A percentile compares a stretch with the other conserved stretches of the same genome.
Conservation (phyloP, 37 sponge, comb jelly and placozoan genomes). For the Lycopodina hypogea region DNA sequence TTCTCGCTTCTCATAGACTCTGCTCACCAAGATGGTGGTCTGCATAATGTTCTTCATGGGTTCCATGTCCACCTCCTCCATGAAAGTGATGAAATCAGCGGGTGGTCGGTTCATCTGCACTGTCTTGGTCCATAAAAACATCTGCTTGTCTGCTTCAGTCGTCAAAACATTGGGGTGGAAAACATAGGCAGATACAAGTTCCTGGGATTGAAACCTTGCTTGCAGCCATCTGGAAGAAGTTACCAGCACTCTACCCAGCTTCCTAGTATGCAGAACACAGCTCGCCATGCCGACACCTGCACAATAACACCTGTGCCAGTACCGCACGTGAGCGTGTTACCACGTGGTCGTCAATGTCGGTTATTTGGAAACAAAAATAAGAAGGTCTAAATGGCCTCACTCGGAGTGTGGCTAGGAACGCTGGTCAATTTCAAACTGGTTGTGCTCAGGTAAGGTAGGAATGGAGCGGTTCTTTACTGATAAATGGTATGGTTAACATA, state of each 20-base stretch:
- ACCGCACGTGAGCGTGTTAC: constrained; percentile 2
- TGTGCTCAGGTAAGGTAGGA: neutral
- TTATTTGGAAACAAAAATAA: constrained; percentile 7
- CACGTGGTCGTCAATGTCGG: constrained; percentile 23
- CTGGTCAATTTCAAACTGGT: neutral
- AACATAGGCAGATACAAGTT: constrained; percentile 24
- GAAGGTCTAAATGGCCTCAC: constrained; percentile 7
- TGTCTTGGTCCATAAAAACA: constrained; percentile 56
- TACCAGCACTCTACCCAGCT: neutral
- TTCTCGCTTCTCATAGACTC: constrained; percentile 43
- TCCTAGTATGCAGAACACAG: neutral
- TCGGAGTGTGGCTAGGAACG: neutral
- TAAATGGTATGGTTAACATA: too few relatives aligned
- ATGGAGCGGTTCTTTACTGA: too few relatives aligned
- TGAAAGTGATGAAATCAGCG: neutral
- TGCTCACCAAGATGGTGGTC: constrained; percentile 18
- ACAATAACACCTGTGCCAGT: neutral
- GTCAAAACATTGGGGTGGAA: constrained; percentile 47
- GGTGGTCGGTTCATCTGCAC: constrained; percentile 19
- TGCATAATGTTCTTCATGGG: constrained; percentile 5
- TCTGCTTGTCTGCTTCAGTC: constrained; percentile 50
- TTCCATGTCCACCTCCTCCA: constrained; percentile 10
- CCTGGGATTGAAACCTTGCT: neutral
- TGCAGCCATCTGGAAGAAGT: neutral
- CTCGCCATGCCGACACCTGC: neutral